Conservation (phyloP, 2,797 vertebrate species). For the Rhynchotus rufescens region DNA sequence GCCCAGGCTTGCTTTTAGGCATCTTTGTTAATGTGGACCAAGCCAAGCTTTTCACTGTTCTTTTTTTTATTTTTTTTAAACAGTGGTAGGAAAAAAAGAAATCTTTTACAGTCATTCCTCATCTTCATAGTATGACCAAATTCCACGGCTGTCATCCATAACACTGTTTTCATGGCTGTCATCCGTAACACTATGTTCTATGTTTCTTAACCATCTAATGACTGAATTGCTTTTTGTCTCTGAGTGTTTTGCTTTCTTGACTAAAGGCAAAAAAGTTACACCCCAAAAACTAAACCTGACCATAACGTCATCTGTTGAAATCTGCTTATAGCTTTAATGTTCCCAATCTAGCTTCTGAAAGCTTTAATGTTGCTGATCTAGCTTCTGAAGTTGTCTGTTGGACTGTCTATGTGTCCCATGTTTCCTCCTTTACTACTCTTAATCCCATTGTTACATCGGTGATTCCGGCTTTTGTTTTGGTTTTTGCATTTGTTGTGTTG, state of each 20-base stretch:
- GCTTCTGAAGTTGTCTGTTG: not conserved
- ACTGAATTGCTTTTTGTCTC: not conserved
- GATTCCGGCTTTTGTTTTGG: not conserved
- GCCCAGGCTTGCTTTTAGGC: not conserved
- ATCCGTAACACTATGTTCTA: not conserved
- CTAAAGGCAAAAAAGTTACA: not conserved
- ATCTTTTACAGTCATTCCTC: not conserved
- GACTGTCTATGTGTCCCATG: not conserved
- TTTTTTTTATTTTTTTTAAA: not conserved
- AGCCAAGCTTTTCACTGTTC: not conserved
- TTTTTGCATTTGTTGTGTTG: not conserved
- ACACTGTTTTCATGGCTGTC: no score
- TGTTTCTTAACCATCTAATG: not conserved
- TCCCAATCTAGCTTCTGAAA: not conserved
- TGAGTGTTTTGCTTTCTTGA: not conserved
- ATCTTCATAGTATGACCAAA: not conserved
- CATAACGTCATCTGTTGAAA: not conserved
- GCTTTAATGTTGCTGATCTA: not conserved
- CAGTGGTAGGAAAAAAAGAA: no score
- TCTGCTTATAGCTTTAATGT: not conserved
- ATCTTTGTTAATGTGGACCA: not conserved
- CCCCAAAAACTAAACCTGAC: not conserved
- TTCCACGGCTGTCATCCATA: not conserved
- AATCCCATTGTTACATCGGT: not conserved
- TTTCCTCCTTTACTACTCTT: not conserved